Conservation (phyloP, 2,113 vertebrate genomes). For the Malurus alboscapulatus region DNA sequence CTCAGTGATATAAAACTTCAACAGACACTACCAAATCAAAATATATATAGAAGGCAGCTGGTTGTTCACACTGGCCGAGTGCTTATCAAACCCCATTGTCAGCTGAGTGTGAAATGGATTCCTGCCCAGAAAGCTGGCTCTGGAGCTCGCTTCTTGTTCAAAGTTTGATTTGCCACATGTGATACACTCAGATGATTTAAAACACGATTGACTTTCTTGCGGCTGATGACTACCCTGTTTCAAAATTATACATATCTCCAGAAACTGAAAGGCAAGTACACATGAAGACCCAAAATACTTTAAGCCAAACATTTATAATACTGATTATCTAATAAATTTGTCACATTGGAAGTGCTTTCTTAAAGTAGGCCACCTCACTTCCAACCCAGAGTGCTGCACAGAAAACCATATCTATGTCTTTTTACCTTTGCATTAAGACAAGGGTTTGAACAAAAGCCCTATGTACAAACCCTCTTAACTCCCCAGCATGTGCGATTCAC, state of each 20-base stretch:
- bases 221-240: conserved; percentile 9
- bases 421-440: neutral
- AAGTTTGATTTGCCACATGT: conserved; percentile 51
- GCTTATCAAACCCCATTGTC: conserved; percentile 42
- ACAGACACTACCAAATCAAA: conserved; percentile 39
- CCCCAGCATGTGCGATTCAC: neutral
- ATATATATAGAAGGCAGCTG: conserved; percentile 47
- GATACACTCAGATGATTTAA: conserved; percentile 36
- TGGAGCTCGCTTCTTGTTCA: neutral
- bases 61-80: neutral
- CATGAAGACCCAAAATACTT: neutral
- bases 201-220: conserved; percentile 39
- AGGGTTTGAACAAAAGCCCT: neutral
- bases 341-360: neutral
- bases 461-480: conserved; percentile 26
- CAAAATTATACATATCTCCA: neutral
- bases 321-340: conserved; percentile 8
- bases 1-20: conserved; percentile 44
- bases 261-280: neutral
- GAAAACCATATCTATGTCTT: neutral
- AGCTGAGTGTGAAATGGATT: conserved; percentile 61
- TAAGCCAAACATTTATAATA: neutral
- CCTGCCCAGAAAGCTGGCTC: conserved; percentile 49
- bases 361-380: neutral
- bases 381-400: neutral